Conservation (phyloP, 2,888 invertebrate genomes). For the Schrankia costaestrigalis region DNA sequence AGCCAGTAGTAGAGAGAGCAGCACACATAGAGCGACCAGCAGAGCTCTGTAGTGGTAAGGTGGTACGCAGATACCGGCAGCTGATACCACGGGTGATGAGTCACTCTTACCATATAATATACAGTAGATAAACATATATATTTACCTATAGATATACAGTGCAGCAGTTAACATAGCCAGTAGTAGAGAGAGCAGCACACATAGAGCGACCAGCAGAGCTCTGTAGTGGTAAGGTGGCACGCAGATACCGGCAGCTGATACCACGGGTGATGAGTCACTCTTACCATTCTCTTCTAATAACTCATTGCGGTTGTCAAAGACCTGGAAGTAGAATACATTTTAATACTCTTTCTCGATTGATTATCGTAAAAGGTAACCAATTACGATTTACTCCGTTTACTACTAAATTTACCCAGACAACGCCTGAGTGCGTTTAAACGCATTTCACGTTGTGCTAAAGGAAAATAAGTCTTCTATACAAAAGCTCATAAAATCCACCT, state of each 20-base stretch:
- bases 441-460: no score
- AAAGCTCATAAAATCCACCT: no score
- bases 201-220: constrained; percentile 89
- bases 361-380: no score
- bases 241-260: constrained; percentile 86
- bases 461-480: no score
- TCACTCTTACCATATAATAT: constrained; percentile 79
- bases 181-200: constrained; percentile 86
- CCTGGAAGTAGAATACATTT: no score
- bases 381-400: no score
- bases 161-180: constrained; percentile 87
- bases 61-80: constrained; percentile 88
- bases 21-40: constrained; percentile 87
- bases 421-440: no score
- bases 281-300: constrained; percentile 84
- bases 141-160: constrained; percentile 83
- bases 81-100: constrained; percentile 83
- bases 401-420: no score
- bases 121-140: neutral
- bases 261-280: constrained; percentile 83
- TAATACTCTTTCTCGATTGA: no score
- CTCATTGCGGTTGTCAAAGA: constrained; percentile 90
- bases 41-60: constrained; percentile 91
- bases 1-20: constrained; percentile 87
- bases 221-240: constrained; percentile 92